A percentile compares a stretch with the other conserved stretches of the same genome.
Conservation (phyloP, 30 jellyfish, hydroid and myxozoan genomes). For the Aurelia aurita complex sp. Pacific region DNA sequence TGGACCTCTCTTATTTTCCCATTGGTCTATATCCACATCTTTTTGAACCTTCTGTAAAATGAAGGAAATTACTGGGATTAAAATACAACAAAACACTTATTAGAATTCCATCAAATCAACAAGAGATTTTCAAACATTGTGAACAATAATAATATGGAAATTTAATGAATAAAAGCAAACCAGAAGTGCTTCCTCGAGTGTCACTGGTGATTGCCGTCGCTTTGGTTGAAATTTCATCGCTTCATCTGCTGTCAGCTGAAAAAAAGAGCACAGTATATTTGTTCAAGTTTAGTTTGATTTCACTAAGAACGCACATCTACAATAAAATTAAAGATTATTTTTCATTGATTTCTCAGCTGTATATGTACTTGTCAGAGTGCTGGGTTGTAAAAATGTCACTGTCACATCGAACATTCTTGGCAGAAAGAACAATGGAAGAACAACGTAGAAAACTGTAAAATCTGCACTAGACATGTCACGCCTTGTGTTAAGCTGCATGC, state of each 20-base stretch:
- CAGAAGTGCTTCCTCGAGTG: constrained; percentile 37
- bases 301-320: no score
- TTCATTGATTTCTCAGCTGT: no score
- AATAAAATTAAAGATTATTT: no score
- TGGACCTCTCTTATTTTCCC: constrained; percentile 89
- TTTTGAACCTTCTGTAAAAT: constrained; percentile 50
- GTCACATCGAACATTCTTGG: no score
- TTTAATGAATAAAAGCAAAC: not conserved
- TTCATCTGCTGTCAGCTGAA: constrained; percentile 48
- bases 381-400: no score
- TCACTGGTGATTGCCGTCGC: constrained; percentile 20
- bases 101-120: not conserved
- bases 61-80: not conserved
- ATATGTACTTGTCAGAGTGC: no score
- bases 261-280: not conserved
- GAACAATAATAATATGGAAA: no score
- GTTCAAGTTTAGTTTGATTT: no score
- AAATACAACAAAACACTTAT: not conserved
- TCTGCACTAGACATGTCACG: no score
- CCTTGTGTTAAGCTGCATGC: no score
- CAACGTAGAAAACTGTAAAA: no score
- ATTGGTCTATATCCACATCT: constrained; percentile 52
- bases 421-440: no score
- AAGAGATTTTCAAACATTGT: not conserved
- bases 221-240: constrained; percentile 21